Evolutionary conservation across 2,113 vertebrate species (phyloP), one percentile per base, ranked within the genome.

Genomic region (Chaenocephalus aceratus): DNA sequence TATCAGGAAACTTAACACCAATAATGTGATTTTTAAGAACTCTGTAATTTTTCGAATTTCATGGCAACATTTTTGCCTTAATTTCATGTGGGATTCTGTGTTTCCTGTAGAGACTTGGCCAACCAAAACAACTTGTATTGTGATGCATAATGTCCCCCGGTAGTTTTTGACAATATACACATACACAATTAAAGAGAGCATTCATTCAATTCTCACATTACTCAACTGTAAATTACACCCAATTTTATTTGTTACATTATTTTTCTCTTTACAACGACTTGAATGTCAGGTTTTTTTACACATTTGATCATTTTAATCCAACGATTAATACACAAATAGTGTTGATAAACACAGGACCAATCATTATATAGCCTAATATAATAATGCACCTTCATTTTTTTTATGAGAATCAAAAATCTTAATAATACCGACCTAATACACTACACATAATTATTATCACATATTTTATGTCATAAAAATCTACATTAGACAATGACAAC

Each of bases 21-120:
- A 0, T 72, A 48, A 80, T 65, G 46, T 54, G 71, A 3, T 59
- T 72, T 64, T 70, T 71, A 51, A 30, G 53, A 60, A 52, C 62
- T 16, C 23, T 66, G 70, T 45, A 16, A 82, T 82, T 80, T 30
- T 51, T 41, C 36, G 7, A 41, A 44, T 65, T 68, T 60, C 46
- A 72, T 62, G 67, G 41, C 15, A 72, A 67, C 61, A 16, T 21
- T 18, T 18, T 61, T 9, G 34, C 63, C 81, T 62, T 41, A 72
- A 84, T 62, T 75, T 26, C 54, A 34, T 21, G 9, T 23, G 66
- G 16, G 44, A 34, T 16, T 51, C 23, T 61, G 10, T 41, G 15
- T 23, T 21, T 66, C 16, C 60, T 4, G 1, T 13, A 15, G 15
- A 36, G 18, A 64, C 16, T 18, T 23, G 14, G 2, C 5, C 34